Conservation (phyloP, 2,113 vertebrate species). For the Protobothrops flavoviridis region DNA sequence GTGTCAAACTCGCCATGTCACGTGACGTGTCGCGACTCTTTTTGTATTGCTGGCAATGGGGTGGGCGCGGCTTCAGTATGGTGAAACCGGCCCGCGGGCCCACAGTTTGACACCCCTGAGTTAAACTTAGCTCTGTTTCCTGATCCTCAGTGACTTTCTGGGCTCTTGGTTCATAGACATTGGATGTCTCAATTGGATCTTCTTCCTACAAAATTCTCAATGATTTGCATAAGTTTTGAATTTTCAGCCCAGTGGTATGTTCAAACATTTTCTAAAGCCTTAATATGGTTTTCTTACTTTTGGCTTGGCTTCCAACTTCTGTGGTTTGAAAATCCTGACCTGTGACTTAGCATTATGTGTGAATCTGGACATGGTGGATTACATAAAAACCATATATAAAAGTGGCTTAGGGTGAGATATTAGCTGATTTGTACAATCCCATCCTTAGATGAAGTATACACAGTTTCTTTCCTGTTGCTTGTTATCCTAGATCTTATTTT, state of each 20-base stretch:
- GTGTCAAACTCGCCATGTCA: too few species aligned
- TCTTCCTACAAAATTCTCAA: neutral
- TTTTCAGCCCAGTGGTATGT: neutral
- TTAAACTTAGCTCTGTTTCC: neutral
- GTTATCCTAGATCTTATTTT: neutral
- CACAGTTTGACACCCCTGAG: too few species aligned
- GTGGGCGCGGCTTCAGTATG: too few species aligned
- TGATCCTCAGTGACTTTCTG: neutral
- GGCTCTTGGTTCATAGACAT: neutral
- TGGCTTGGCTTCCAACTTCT: neutral
- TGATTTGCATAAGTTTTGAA: neutral
- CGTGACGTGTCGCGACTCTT: too few species aligned
- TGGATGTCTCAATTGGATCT: neutral
- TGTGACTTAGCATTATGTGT: neutral
- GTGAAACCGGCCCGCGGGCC: too few species aligned
- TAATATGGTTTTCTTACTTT: neutral
- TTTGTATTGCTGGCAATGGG: too few species aligned
- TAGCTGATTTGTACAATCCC: neutral
- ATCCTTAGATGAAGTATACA: neutral
- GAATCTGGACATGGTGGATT: neutral
- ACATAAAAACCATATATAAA: neutral
- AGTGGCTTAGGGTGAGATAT: neutral
- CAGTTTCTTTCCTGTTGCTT: neutral
- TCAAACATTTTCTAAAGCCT: neutral
- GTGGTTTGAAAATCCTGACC: neutral